These are phyloP conservation scores for Opisthocomus hoazin DNA, from an alignment of 2,113 vertebrate species.

Conservation along the genomic window DNA sequence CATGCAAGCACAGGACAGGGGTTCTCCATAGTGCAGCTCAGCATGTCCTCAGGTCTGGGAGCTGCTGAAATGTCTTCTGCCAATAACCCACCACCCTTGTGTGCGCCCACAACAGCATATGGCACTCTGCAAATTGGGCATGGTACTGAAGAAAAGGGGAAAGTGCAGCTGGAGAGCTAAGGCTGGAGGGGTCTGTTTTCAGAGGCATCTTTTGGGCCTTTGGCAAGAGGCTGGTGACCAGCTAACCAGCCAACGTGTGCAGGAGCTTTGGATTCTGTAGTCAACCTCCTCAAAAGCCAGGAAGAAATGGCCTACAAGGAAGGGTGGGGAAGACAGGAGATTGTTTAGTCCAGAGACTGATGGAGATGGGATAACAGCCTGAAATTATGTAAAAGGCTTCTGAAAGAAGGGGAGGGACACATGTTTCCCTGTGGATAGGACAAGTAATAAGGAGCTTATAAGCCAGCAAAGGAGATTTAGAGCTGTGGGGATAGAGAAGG, in stretches of 20 bases:
- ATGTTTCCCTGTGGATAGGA: constrained; percentile 50
- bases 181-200: background rate
- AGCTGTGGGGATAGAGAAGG: constrained; percentile 50
- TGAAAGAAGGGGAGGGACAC: constrained; percentile 29
- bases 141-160: background rate
- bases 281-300: background rate
- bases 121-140: background rate
- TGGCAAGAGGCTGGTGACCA: background rate
- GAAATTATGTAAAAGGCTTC: constrained; percentile 37
- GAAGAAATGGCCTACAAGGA: background rate
- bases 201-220: background rate
- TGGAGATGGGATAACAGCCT: background rate
- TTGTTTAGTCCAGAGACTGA: background rate
- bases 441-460: constrained; percentile 61
- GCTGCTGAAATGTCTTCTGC: background rate
- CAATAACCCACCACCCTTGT: background rate
- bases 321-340: background rate
- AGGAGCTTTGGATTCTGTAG: background rate
- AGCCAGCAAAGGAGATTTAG: constrained; percentile 52
- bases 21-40: background rate
- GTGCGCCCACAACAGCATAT: background rate
- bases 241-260: accelerated
- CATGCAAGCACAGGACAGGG: background rate
- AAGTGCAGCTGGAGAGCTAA: background rate
- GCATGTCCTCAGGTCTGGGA: background rate